A percentile compares a stretch with the other conserved stretches of the same genome.
phyloP scores from a whole-genome alignment of 23 tunicate genomes.

The Trididemnum miniatum region DNA sequence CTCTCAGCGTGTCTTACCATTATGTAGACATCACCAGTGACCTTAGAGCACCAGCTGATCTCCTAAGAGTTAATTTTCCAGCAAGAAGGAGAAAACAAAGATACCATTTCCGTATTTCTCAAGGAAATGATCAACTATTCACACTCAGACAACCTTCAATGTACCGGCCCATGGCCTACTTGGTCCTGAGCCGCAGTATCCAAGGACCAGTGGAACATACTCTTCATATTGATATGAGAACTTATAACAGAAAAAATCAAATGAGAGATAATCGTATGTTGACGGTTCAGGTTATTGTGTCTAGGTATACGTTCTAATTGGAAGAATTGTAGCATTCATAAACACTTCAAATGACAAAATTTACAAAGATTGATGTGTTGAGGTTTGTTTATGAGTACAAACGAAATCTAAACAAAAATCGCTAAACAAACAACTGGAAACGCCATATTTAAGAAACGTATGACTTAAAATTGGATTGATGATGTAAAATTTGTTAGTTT shows the following conservation, averaged over 20 bases:
- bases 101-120: constrained; percentile 66
- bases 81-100: constrained; percentile 74
- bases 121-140: constrained; percentile 64
- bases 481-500: no score
- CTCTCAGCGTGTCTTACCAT: constrained; percentile 73
- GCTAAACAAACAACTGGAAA: no score
- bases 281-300: constrained; percentile 68
- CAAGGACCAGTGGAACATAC: constrained; percentile 67
- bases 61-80: constrained; percentile 55
- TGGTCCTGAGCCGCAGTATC: constrained; percentile 36
- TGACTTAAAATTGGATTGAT: no score
- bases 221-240: constrained; percentile 86
- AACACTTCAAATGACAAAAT: no score
- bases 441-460: no score
- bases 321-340: no score
- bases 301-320: constrained; percentile 65
- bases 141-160: constrained; percentile 59
- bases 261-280: constrained; percentile 94
- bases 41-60: constrained; percentile 34
- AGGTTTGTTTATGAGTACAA: no score
- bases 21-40: constrained; percentile 72
- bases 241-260: constrained; percentile 66
- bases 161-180: constrained; percentile 66
- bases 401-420: no score
- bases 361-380: no score